Conservation (phyloP, 2,888 invertebrate genomes). For the Thalpophila matura region DNA sequence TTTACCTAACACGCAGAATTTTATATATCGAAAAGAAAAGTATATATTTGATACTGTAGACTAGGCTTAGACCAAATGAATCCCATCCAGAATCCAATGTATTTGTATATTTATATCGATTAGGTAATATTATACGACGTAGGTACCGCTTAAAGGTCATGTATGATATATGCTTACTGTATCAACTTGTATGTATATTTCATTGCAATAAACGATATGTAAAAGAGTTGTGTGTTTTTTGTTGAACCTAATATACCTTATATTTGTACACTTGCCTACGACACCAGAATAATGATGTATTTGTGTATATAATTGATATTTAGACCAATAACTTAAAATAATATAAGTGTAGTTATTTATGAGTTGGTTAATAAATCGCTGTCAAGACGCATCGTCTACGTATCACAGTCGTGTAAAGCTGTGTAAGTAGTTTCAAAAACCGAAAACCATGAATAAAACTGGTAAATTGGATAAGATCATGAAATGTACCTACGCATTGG, state of each 20-base stretch:
- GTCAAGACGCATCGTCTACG: too few relatives aligned
- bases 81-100: conserved; percentile 69
- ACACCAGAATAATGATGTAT: background rate
- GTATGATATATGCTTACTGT: conserved; percentile 49
- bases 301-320: background rate
- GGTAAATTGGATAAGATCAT: too few relatives aligned
- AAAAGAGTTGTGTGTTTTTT: conserved; percentile 22
- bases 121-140: conserved; percentile 30
- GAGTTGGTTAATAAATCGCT: too few relatives aligned
- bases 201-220: conserved; percentile 60
- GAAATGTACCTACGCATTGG: too few relatives aligned
- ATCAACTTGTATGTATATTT: conserved; percentile 56
- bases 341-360: too few relatives aligned
- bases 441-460: too few relatives aligned
- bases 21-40: conserved; percentile 56
- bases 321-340: too few relatives aligned
- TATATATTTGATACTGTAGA: conserved; percentile 79
- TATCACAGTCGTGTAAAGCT: too few relatives aligned
- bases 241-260: background rate
- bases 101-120: conserved; percentile 65
- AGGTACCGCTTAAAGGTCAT: conserved; percentile 44
- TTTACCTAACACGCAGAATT: conserved; percentile 20
- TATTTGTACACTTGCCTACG: background rate
- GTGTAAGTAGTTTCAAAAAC: too few relatives aligned
- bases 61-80: conserved; percentile 81